phyloP scores from a whole-genome alignment of 2,797 vertebrate genomes.

The Sebastes hopkinsi region DNA sequence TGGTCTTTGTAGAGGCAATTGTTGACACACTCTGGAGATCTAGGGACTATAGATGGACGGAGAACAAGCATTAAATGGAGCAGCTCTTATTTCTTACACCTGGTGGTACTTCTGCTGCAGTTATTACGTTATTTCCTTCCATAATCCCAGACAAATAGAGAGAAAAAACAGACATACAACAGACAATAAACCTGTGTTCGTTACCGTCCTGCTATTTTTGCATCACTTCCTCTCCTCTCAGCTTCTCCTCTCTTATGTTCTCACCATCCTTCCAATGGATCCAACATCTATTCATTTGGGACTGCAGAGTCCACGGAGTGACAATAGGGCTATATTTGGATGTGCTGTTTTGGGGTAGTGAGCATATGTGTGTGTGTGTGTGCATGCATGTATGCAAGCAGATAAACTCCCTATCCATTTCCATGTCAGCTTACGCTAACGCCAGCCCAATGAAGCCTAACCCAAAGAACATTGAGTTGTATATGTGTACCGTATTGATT shows the following conservation, averaged over 20 bases:
- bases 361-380: neutral
- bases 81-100: constrained; percentile 49
- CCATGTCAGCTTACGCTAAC: constrained; percentile 27
- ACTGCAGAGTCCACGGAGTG: constrained; percentile 55
- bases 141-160: constrained; percentile 47
- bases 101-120: constrained; percentile 42
- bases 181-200: neutral
- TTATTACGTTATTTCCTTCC: constrained; percentile 44
- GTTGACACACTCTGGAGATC: constrained; percentile 57
- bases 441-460: constrained; percentile 30
- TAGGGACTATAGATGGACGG: constrained; percentile 46
- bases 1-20: constrained; percentile 49
- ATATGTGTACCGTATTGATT: constrained; percentile 64
- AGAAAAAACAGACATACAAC: constrained; percentile 6
- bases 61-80: constrained; percentile 51
- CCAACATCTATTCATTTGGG: constrained; percentile 63
- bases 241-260: constrained; percentile 23
- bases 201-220: neutral
- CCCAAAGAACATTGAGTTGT: constrained; percentile 53
- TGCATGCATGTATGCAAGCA: constrained; percentile 6
- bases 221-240: neutral
- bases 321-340: constrained; percentile 66
- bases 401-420: constrained; percentile 33
- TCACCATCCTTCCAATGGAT: constrained; percentile 39
- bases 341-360: constrained; percentile 26